These are phyloP conservation scores for Catamblyrhynchus diadema DNA, from an alignment of 2,797 vertebrate genomes.

Conservation along the genomic window DNA sequence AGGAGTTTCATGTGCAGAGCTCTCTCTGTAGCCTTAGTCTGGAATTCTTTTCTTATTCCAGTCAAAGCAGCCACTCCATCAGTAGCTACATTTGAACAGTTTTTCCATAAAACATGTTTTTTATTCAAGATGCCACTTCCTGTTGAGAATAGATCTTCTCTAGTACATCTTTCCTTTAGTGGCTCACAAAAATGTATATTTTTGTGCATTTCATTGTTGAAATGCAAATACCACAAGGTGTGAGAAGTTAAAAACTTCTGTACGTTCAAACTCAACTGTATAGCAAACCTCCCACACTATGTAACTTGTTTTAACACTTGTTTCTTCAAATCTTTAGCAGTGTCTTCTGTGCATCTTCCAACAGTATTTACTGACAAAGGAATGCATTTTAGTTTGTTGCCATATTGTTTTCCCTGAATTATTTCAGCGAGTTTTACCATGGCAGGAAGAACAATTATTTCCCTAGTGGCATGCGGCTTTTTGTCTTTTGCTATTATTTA, in stretches of 20 bases:
- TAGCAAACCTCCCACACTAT: background rate
- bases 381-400: background rate
- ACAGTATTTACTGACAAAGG: background rate
- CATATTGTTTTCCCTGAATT: background rate
- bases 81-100: background rate
- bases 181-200: background rate
- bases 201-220: background rate
- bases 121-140: background rate
- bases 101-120: background rate
- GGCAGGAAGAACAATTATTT: background rate
- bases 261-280: background rate
- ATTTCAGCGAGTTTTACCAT: rapidly evolving
- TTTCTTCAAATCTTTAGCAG: background rate
- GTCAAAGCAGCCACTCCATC: background rate
- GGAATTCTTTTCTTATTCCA: background rate
- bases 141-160: background rate
- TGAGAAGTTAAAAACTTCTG: background rate
- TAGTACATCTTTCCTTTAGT: background rate
- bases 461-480: background rate
- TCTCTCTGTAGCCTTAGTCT: background rate
- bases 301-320: background rate
- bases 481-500: background rate
- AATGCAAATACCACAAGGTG: background rate
- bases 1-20: background rate
- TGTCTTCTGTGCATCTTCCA: background rate